Conservation (phyloP, 2,888 invertebrate species). For the Rhogogaster chlorosoma region DNA sequence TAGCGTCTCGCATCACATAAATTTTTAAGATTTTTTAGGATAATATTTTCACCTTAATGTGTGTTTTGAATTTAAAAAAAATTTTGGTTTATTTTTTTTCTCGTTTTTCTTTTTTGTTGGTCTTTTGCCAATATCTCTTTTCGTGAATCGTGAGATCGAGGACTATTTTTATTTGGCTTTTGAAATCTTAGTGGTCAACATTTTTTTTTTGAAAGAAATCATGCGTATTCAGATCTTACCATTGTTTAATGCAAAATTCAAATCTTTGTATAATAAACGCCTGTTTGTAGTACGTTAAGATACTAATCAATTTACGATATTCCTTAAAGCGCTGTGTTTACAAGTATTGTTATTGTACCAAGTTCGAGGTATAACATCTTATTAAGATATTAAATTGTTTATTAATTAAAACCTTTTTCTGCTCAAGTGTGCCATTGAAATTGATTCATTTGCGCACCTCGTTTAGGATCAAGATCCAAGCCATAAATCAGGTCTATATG, state of each 20-base stretch:
- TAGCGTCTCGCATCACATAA: neutral
- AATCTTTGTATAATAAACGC: neutral
- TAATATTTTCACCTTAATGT: conserved; percentile 16
- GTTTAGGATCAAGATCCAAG: conserved; percentile 19
- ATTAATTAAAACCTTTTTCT: conserved; percentile 26
- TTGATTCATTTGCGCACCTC: conserved; percentile 18
- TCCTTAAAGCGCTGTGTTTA: conserved; percentile 45
- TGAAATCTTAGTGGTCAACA: neutral
- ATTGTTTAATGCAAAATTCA: neutral
- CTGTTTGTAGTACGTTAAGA: neutral
- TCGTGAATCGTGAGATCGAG: neutral
- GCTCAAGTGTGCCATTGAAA: conserved; percentile 44
- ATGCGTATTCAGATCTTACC: neutral
- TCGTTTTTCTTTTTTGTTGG: neutral
- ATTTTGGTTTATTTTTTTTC: neutral
- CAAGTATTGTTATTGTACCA: conserved; percentile 37
- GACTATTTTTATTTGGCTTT: conserved; percentile 30
- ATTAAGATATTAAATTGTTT: conserved; percentile 26
- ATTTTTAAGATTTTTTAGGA: conserved; percentile 9
- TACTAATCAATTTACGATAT: conserved; percentile 34
- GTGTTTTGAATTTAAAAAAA: conserved; percentile 5
- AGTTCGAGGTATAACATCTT: conserved; percentile 22
- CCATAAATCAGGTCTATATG: conserved; percentile 29
- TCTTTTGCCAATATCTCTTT: neutral
- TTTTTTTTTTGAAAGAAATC: conserved; percentile 4